Evolutionary conservation across 2,888 invertebrate genomes (phyloP), one percentile per base, ranked within the genome.

Genomic region (Stenoptilia bipunctidactyla): DNA sequence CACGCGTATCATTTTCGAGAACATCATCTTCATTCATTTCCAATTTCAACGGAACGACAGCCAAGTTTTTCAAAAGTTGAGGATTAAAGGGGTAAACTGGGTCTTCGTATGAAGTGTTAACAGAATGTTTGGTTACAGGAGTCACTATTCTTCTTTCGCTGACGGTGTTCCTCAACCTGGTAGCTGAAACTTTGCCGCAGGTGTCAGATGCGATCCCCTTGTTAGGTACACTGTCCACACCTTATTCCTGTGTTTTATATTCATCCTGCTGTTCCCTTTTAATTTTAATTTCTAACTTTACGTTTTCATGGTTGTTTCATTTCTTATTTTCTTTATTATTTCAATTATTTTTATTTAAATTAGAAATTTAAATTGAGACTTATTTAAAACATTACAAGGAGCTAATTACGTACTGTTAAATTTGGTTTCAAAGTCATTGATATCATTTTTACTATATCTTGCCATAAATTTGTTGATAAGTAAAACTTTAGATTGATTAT

Each of bases 181-280:
- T 98, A 86, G 97, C 97, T 66, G 97, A 98, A 91, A 97, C 97
- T 87, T 94, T 98, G 92, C 98, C 98, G 86, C 97, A 96, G 90
- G 98, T 98, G 86, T 98, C 98, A 86, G 98, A 98, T 88, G 97
- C 98, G 86, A 97, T 98, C 88, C 98, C 98, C 87, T 89, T 98
- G 89, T 97, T 98, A 93, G 98, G 98, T 96, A 93, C 90, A 89
- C 80, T 67, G 55, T 63, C 80, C 82, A 76, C 57, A 68, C 76
- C 74, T 66, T 58, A 57, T 66, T 20, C 74, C 62, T 49, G 60
- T 58, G 54, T 58, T 66, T 67, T 58, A 46, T 36, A 56, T 62
- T 70, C 58, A 61, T 67, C 61, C 66, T 59, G 61, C 62, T 66
- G 46, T 46, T 64, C 64, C 62, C 53, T 52, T 57, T 58, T 14